Evolutionary conservation across 2,113 vertebrate species (phyloP), one percentile per base, ranked within the genome.

Genomic region (Puffinus mauretanicus): DNA sequence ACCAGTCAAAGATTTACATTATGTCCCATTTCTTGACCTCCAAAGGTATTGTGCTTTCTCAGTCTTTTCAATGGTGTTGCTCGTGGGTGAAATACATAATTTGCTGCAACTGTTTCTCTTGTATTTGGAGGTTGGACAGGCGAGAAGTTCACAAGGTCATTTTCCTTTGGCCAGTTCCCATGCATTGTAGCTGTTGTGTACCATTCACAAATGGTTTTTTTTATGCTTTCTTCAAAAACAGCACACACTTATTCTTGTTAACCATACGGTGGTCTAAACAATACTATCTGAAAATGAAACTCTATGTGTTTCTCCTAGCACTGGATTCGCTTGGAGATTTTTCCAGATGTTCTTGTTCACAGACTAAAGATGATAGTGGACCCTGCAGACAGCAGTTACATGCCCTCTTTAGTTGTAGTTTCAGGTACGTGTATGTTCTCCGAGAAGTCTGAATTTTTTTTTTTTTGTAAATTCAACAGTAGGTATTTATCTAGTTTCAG

Each of bases 351-450:
- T 83, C 98, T 99, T 26, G 98, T 99, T 80, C 99, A 99, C 96
- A 98, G 99, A 88, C 97, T 99, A 58, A 99, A 99, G 97, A 99
- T 99, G 99, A 98, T 98, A 19, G 99, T 99, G 14, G 99, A 99
- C 91, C 99, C 99, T 44, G 99, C 99, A 10, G 99, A 99, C 97
- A 99, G 99, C 97, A 99, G 99, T 97, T 99, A 99, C 97, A 99
- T 99, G 99, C 99, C 99, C 7, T 99, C 99, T 7, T 97, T 99
- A 51, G 99, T 99, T 38, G 99, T 99, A 19, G 99, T 99, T 57
- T 99, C 99, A 97, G 99, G 99, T 99, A 98, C 55, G 78, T 76
- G 13, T 85, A 26, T 82, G 3, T 83, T 49, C 18, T 90, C 19
- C 44, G 13, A 65, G 67, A 90, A 86, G 44, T 60, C 15, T 25